Conservation (phyloP, 1,140 invertebrate genomes). For the Anastatus disparis region DNA sequence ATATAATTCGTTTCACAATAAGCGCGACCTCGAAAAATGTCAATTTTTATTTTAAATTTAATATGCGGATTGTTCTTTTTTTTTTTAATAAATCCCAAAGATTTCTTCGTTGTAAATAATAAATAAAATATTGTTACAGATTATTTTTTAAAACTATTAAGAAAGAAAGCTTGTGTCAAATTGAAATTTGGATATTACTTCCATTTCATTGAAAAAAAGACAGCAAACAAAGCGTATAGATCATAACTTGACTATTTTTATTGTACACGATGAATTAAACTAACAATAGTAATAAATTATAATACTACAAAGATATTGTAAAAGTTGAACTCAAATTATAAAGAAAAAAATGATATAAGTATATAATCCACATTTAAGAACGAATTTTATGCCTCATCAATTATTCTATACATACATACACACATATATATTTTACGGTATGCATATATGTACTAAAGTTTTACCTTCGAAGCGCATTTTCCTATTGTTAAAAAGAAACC, state of each 20-base stretch:
- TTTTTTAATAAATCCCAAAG: not conserved
- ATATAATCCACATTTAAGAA: not conserved
- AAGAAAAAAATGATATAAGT: not conserved
- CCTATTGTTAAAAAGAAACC: too few relatives aligned
- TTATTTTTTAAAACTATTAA: constrained; percentile 3
- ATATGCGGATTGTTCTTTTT: too few relatives aligned
- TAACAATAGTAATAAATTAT: not conserved
- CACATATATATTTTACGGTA: too few relatives aligned
- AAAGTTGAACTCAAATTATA: not conserved
- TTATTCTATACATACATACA: not conserved
- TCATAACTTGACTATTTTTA: too few relatives aligned
- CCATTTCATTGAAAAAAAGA: not conserved
- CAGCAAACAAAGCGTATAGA: too few relatives aligned
- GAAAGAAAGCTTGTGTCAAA: not conserved
- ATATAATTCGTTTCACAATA: too few relatives aligned
- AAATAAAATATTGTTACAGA: not conserved
- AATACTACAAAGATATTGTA: not conserved
- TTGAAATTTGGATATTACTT: not conserved
- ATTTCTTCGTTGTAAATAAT: not conserved
- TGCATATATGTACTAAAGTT: too few relatives aligned
- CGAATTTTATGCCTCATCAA: not conserved
- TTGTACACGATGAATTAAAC: not conserved
- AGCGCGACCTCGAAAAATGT: too few relatives aligned
- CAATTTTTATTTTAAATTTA: too few relatives aligned
- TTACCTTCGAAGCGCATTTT: too few relatives aligned